Evolutionary conservation across 92 coral and sea anemone genomes (phyloP).

Genomic region (Epizoanthus ramosus): DNA sequence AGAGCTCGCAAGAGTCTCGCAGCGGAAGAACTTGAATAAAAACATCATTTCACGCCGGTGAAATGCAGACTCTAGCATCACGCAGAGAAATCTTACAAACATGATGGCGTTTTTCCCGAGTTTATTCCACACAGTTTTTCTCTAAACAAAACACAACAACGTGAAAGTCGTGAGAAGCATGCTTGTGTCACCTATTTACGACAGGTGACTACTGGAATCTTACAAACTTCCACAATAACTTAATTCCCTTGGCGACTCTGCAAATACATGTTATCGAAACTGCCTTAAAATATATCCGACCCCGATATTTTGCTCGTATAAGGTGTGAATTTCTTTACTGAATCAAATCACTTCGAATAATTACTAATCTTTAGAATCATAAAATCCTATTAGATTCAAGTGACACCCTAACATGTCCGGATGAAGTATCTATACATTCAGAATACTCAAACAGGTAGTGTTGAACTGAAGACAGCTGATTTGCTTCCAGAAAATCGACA

Average conservation of each 20-base stretch:
- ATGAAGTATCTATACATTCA: neutral
- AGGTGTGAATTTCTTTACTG: slow-evolving; percentile 35
- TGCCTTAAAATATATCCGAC: neutral
- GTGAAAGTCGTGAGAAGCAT: neutral
- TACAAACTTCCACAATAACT: slow-evolving; percentile 3
- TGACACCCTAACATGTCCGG: neutral
- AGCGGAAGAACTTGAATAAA: slow-evolving; percentile 9
- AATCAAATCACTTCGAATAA: slow-evolving; percentile 5
- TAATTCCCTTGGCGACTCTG: slow-evolving; percentile 38
- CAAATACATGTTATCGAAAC: slow-evolving; percentile 11
- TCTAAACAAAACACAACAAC: neutral
- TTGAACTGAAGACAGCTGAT: slow-evolving; percentile 28
- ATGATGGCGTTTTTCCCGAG: slow-evolving; percentile 10
- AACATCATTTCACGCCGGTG: neutral
- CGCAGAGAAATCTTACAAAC: slow-evolving; percentile 14
- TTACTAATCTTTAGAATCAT: slow-evolving; percentile 6
- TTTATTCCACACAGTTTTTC: neutral
- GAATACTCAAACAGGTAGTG: slow-evolving; percentile 1
- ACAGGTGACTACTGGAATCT: slow-evolving; percentile 9
- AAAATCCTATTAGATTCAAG: slow-evolving; percentile 26
- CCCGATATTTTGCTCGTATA: neutral
- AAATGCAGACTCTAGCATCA: neutral
- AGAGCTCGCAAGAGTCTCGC: neutral
- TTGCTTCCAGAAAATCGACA: slow-evolving; percentile 8
- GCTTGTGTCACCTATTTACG: neutral